A percentile compares a stretch with the other conserved stretches of the same genome.
Evolutionary conservation across 2,797 vertebrate species (phyloP).

Genomic region (Pseudochirops cupreus): DNA sequence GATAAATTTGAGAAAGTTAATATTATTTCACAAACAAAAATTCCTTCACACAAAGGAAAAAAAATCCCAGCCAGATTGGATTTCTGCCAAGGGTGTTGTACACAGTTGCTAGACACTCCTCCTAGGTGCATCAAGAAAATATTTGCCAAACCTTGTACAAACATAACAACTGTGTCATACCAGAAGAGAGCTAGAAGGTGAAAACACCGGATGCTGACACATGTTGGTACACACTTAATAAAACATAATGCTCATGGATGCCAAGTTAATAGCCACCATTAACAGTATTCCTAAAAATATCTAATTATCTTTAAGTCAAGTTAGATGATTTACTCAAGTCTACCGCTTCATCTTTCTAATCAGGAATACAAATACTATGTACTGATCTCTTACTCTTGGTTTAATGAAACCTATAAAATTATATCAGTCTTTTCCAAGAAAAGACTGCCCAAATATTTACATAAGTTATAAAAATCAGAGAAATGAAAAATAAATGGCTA

Average conservation of each 20-base stretch:
- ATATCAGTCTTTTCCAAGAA: neutral
- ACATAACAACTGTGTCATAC: slow-evolving; percentile 15
- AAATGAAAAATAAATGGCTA: neutral
- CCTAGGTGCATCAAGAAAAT: slow-evolving; percentile 70
- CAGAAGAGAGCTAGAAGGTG: slow-evolving; percentile 65
- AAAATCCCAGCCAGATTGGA: slow-evolving; percentile 27
- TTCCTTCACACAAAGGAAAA: slow-evolving; percentile 57
- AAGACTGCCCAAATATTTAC: neutral
- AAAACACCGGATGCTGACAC: slow-evolving; percentile 58
- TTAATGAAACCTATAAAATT: neutral
- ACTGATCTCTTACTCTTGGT: neutral
- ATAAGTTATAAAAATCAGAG: neutral
- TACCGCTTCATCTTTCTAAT: neutral
- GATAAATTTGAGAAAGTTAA: slow-evolving; percentile 6
- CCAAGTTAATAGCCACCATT: slow-evolving; percentile 45
- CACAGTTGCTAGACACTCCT: slow-evolving; percentile 64
- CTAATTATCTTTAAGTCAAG: neutral
- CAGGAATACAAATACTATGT: neutral
- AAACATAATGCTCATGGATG: slow-evolving; percentile 55
- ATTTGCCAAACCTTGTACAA: slow-evolving; percentile 49
- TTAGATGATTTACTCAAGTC: neutral
- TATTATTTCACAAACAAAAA: slow-evolving; percentile 48
- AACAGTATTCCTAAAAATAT: slow-evolving; percentile 7
- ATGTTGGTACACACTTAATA: slow-evolving; percentile 43
- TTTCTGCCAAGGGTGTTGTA: slow-evolving; percentile 68